Evolutionary conservation across 2,888 invertebrate species (phyloP).

Genomic region (Lepidocyrtoides sp.): DNA sequence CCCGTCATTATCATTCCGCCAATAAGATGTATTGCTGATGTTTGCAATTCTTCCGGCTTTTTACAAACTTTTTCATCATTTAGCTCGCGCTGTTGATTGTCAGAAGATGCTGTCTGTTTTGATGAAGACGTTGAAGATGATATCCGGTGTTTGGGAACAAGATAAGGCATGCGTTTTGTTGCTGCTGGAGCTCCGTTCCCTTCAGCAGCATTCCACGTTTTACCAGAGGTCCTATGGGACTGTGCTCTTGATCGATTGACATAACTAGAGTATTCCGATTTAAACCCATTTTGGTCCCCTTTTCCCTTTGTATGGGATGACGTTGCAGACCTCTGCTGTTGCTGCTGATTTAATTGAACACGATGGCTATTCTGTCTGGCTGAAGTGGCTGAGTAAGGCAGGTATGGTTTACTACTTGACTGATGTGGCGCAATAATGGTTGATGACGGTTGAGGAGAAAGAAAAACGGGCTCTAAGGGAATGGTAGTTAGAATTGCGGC

Average conservation of each 20-base stretch:
- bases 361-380: background rate
- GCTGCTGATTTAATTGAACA: background rate
- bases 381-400: constrained; percentile 42
- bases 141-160: constrained; percentile 4
- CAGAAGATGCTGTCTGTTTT: background rate
- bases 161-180: constrained; percentile 55
- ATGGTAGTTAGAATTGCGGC: constrained; percentile 51
- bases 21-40: constrained; percentile 16
- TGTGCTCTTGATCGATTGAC: background rate
- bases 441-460: background rate
- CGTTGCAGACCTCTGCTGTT: background rate
- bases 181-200: background rate
- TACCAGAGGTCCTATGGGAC: background rate
- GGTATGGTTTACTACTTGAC: background rate
- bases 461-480: constrained; percentile 44
- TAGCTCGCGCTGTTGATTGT: background rate
- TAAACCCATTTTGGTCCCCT: background rate
- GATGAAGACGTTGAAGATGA: background rate
- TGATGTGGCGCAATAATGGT: background rate
- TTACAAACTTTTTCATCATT: background rate
- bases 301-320: background rate
- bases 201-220: constrained; percentile 7
- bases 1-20: constrained; percentile 62
- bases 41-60: background rate
- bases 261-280: background rate